phyloP scores from a whole-genome alignment of 2,888 invertebrate species.

The Lepeophtheirus nordmannii region DNA sequence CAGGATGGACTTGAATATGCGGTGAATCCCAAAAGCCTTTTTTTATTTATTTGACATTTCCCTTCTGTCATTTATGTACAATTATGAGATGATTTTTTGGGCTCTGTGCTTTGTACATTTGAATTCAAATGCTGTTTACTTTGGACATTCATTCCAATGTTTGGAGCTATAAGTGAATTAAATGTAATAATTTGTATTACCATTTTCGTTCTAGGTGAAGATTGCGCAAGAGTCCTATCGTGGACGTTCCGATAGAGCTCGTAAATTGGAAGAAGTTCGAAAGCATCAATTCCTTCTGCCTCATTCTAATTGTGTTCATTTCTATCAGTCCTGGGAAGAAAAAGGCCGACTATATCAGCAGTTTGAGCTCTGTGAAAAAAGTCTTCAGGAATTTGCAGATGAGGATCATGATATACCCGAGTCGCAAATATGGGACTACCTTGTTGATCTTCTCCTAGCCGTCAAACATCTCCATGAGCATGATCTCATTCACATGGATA shows the following conservation, averaged over 20 bases:
- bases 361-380: conserved; percentile 51
- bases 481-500: conserved; percentile 54
- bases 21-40: conserved; percentile 49
- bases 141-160: too few species aligned
- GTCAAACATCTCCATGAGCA: conserved; percentile 51
- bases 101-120: too few species aligned
- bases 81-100: background rate
- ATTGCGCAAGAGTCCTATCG: conserved; percentile 12
- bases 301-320: conserved; percentile 50
- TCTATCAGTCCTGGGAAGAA: conserved; percentile 58
- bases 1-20: conserved; percentile 53
- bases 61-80: background rate
- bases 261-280: conserved; percentile 35
- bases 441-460: conserved; percentile 44
- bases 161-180: background rate
- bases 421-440: conserved; percentile 47
- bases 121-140: too few species aligned
- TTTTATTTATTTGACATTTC: conserved; percentile 31
- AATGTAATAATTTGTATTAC: background rate
- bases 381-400: conserved; percentile 44
- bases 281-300: conserved; percentile 51
- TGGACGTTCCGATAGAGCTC: background rate
- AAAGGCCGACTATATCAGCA: conserved; percentile 49
- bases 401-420: conserved; percentile 45
- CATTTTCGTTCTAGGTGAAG: background rate